Percentiles rank a stretch among this genome's conserved stretches.
Evolutionary conservation across 2,113 vertebrate genomes (phyloP).

Genomic region (Percopsis transmontana): DNA sequence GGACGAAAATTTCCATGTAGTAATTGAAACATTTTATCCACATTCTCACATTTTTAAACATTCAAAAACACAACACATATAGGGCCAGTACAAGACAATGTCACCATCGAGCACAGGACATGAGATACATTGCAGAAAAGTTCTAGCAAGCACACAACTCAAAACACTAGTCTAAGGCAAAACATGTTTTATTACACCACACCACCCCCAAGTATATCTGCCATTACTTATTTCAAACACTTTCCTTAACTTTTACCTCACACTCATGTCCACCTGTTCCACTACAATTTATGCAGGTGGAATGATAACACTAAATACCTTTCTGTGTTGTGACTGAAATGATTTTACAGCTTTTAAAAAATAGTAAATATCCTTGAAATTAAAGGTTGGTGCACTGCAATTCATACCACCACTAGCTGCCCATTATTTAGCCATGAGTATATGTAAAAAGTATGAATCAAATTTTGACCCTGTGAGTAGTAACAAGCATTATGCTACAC

Average conservation of each 20-base stretch:
- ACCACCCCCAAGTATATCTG: neutral
- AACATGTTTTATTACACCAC: slow-evolving; percentile 10
- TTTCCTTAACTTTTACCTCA: slow-evolving; percentile 13
- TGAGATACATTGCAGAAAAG: slow-evolving; percentile 18
- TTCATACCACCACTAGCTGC: slow-evolving; percentile 29
- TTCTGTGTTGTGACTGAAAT: slow-evolving; percentile 34
- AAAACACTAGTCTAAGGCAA: slow-evolving; percentile 21
- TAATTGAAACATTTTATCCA: neutral
- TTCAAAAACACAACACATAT: neutral
- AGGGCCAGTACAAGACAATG: neutral
- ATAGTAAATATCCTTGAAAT: slow-evolving; percentile 23
- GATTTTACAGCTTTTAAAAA: slow-evolving; percentile 17
- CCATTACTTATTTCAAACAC: slow-evolving; percentile 22
- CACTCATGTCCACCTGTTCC: neutral
- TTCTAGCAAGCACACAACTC: slow-evolving; percentile 10
- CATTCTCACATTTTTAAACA: neutral
- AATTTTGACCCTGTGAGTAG: slow-evolving; percentile 11
- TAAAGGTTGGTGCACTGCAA: slow-evolving; percentile 30
- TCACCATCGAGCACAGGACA: slow-evolving; percentile 2
- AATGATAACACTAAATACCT: slow-evolving; percentile 19
- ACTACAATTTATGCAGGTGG: neutral
- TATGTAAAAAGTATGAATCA: slow-evolving; percentile 23
- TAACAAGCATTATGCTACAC: slow-evolving; percentile 2
- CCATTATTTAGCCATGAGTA: slow-evolving; percentile 22
- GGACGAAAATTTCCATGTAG: slow-evolving; percentile 11